Percentiles rank a stretch among this genome's conserved stretches.
phyloP scores from a whole-genome alignment of 2,113 vertebrate genomes.

The Mohoua ochrocephala region DNA sequence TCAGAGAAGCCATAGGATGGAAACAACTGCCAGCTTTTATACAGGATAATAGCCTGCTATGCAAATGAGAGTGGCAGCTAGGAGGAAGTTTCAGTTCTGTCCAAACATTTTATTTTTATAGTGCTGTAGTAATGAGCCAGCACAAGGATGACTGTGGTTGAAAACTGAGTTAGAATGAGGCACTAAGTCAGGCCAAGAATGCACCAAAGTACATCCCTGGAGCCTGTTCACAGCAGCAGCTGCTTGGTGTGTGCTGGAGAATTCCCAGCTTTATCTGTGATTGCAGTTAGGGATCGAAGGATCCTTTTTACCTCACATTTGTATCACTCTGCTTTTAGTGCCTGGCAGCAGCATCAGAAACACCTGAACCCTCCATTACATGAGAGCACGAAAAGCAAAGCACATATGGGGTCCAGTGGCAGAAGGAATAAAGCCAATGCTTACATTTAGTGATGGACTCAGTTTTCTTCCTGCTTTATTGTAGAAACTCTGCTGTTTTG shows the following conservation, averaged over 20 bases:
- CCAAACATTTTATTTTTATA: conserved; percentile 33
- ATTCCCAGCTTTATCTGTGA: conserved; percentile 16
- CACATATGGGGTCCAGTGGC: not conserved
- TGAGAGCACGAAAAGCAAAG: not conserved
- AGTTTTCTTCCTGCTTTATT: not conserved
- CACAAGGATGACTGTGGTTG: conserved; percentile 32
- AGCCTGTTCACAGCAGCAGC: conserved; percentile 55
- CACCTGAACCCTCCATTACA: conserved; percentile 44
- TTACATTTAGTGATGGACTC: not conserved
- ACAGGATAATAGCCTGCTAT: not conserved
- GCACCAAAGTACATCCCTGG: conserved; percentile 56
- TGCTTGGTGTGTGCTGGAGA: conserved; percentile 39
- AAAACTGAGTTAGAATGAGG: conserved; percentile 34
- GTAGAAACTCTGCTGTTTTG: not conserved
- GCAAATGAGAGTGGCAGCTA: not conserved
- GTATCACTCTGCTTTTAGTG: conserved; percentile 29
- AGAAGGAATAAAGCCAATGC: not conserved
- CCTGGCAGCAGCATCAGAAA: conserved; percentile 16
- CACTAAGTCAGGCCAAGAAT: conserved; percentile 44
- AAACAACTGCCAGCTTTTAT: not conserved
- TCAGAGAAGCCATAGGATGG: not conserved
- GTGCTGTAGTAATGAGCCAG: not conserved
- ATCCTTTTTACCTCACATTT: conserved; percentile 19
- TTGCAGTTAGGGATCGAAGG: not conserved
- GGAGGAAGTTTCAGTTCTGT: not conserved